Evolutionary conservation across 23 tunicate genomes (phyloP).

Genomic region (Ciona savignyi): DNA sequence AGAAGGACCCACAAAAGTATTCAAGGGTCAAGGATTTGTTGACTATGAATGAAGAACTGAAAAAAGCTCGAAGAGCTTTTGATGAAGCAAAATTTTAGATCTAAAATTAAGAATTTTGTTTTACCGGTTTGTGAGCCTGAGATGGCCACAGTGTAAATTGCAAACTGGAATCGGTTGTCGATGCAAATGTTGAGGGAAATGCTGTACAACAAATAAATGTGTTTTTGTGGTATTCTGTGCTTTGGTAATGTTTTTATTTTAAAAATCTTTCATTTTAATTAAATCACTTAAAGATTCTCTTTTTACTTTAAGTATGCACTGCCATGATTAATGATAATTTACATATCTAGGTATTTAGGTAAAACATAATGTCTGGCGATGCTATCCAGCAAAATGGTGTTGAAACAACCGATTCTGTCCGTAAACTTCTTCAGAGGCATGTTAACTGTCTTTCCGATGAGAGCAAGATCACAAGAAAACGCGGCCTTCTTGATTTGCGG

Average conservation of each 20-base stretch:
- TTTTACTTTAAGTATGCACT: neutral
- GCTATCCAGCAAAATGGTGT: constrained; percentile 4
- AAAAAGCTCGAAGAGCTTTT: constrained; percentile 91
- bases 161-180: no score
- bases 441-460: constrained; percentile 85
- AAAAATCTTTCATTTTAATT: neutral
- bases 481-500: constrained; percentile 60
- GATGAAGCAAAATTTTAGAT: constrained; percentile 90
- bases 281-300: neutral
- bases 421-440: constrained; percentile 70
- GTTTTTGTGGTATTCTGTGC: no score
- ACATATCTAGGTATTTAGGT: neutral
- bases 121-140: no score
- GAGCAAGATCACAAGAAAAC: constrained; percentile 63
- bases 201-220: no score
- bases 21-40: constrained; percentile 84
- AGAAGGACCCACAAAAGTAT: constrained; percentile 85
- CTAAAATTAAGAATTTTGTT: neutral
- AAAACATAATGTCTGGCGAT: constrained; percentile 31
- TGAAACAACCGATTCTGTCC: constrained; percentile 58
- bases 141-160: no score
- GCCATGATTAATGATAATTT: neutral
- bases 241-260: neutral
- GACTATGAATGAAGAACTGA: constrained; percentile 95
- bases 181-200: no score